A percentile compares a stretch with the other conserved stretches of the same genome.
phyloP scores from a whole-genome alignment of 2,113 vertebrate genomes.

The Oryzias celebensis region DNA sequence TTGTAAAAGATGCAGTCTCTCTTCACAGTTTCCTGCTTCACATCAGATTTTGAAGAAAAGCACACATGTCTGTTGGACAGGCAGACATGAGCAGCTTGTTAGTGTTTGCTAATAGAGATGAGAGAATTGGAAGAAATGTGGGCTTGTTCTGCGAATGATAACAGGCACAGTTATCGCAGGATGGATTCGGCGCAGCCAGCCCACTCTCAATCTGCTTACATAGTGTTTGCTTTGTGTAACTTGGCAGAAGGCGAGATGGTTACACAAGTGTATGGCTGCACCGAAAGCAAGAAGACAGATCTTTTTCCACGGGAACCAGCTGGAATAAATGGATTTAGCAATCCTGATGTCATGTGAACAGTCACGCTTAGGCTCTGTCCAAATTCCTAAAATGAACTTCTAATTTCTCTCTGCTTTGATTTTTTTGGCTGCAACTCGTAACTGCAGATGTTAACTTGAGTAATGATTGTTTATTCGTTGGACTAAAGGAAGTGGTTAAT shows the following conservation, averaged over 20 bases:
- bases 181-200: slow-evolving; percentile 32
- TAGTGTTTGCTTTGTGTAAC: slow-evolving; percentile 50
- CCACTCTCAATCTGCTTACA: slow-evolving; percentile 46
- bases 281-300: slow-evolving; percentile 15
- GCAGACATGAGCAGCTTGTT: slow-evolving; percentile 15
- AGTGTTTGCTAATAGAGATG: slow-evolving; percentile 42
- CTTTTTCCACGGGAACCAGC: slow-evolving; percentile 20
- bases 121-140: slow-evolving; percentile 30
- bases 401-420: slow-evolving; percentile 4
- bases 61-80: slow-evolving; percentile 1
- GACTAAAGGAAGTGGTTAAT: slow-evolving; percentile 59
- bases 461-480: slow-evolving; percentile 56
- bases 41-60: slow-evolving; percentile 18
- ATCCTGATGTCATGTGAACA: slow-evolving; percentile 30
- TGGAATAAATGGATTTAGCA: slow-evolving; percentile 15
- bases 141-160: slow-evolving; percentile 27
- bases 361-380: slow-evolving; percentile 6
- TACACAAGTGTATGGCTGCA: slow-evolving; percentile 28
- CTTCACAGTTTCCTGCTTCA: slow-evolving; percentile 27
- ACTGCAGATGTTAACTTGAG: slow-evolving; percentile 44
- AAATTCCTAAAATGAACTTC: slow-evolving; percentile 4
- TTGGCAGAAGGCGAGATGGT: slow-evolving; percentile 44
- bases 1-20: neutral
- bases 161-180: slow-evolving; percentile 35
- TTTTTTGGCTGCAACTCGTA: slow-evolving; percentile 9